Evolutionary conservation across 1,140 invertebrate genomes (phyloP).

Genomic region (Formica exsecta): DNA sequence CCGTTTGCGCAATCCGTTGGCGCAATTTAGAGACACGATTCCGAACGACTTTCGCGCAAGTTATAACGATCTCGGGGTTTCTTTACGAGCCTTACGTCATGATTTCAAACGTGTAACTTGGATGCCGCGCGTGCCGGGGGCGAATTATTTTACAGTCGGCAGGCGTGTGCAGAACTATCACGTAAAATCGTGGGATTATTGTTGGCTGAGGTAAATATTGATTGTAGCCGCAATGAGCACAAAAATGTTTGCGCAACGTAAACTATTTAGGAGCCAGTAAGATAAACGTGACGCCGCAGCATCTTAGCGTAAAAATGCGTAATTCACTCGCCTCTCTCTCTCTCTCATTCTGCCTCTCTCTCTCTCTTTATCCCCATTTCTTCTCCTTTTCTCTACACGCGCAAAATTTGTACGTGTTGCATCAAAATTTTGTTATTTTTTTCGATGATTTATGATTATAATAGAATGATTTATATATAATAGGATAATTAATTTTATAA

Average conservation of each 20-base stretch:
- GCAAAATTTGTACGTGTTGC: neutral
- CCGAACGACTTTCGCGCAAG: constrained; percentile 18
- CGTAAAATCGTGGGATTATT: constrained; percentile 31
- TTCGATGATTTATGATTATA: too few relatives aligned
- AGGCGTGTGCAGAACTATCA: constrained; percentile 9
- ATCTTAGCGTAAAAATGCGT: constrained; percentile 25
- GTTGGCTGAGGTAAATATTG: constrained; percentile 40
- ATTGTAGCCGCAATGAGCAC: neutral
- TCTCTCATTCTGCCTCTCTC: too few relatives aligned
- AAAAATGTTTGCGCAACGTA: constrained; percentile 37
- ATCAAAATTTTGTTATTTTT: neutral
- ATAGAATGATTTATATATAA: too few relatives aligned
- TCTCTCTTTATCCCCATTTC: neutral
- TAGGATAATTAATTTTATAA: too few relatives aligned
- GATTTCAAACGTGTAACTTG: constrained; percentile 26
- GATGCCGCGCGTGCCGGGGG: neutral
- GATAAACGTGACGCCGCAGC: neutral
- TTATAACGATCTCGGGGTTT: constrained; percentile 27
- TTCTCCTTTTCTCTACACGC: neutral
- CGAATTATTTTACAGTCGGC: constrained; percentile 37
- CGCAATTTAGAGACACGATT: constrained; percentile 14
- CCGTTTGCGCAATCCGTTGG: constrained; percentile 30
- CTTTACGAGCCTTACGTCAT: constrained; percentile 25
- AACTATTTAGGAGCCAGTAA: neutral
- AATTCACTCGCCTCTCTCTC: too few relatives aligned